Percentiles rank a stretch among this genome's conserved stretches.
phyloP scores from a whole-genome alignment of 2,888 invertebrate species.

The Neoaliturus tenellus region DNA sequence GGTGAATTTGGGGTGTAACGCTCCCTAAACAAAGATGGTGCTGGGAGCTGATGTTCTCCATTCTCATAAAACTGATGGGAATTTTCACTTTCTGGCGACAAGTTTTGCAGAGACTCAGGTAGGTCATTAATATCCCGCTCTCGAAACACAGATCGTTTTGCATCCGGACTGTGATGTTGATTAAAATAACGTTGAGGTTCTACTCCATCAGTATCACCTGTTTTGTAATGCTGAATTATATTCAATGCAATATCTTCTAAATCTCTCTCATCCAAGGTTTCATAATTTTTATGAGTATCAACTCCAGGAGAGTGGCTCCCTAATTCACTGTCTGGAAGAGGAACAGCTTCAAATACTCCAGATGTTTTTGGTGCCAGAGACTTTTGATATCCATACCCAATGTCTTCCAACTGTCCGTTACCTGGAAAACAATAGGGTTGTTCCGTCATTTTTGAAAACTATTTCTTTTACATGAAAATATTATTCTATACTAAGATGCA shows the following conservation, averaged over 20 bases:
- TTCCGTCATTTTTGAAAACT: not conserved
- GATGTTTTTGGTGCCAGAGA: slow-evolving; percentile 63
- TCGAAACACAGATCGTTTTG: slow-evolving; percentile 67
- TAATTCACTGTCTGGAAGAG: slow-evolving; percentile 58
- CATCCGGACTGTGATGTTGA: slow-evolving; percentile 12
- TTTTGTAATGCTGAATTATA: slow-evolving; percentile 53
- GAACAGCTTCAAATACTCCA: slow-evolving; percentile 61
- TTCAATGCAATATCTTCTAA: slow-evolving; percentile 19
- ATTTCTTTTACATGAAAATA: no score
- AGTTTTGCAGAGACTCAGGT: slow-evolving; percentile 61
- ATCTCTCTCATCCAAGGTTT: not conserved
- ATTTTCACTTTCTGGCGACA: slow-evolving; percentile 57
- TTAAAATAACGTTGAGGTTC: slow-evolving; percentile 17
- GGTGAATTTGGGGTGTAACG: slow-evolving; percentile 61
- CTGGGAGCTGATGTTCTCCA: slow-evolving; percentile 49
- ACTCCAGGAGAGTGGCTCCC: slow-evolving; percentile 43
- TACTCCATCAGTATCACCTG: slow-evolving; percentile 45
- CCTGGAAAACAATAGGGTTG: slow-evolving; percentile 64
- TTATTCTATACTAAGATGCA: no score
- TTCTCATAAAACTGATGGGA: slow-evolving; percentile 55
- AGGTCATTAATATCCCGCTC: slow-evolving; percentile 64
- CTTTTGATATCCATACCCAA: slow-evolving; percentile 72
- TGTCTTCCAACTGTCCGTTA: slow-evolving; percentile 72
- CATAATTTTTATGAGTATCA: slow-evolving; percentile 53
- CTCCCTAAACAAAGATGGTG: slow-evolving; percentile 66